Base-by-base conservation (phyloP, 2,888 invertebrate species). In the Proisotoma minuta region DNA sequence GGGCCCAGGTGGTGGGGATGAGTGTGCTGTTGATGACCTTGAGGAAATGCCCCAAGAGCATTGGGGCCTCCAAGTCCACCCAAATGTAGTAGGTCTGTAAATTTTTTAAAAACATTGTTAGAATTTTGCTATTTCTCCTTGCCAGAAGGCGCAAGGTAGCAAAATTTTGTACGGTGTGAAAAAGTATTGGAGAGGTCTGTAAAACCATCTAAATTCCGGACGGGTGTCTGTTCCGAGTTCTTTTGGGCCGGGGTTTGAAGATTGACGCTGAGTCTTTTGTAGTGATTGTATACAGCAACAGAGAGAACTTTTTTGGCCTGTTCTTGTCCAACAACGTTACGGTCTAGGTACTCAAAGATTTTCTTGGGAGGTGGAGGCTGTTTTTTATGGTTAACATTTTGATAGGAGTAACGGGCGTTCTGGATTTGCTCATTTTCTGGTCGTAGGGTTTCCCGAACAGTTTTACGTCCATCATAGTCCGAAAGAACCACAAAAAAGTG, bases 201-300 rank as follows among this genome's bases (percentile, higher is more conserved):
- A 57, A 73, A 68, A 58, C 73, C 72, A 56, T 73, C 73, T 60
- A 69, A 57, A 60, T 69, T 71, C 56, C 73, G 63, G 47, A 66
- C 68, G 26, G 65, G 27, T 2, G 52, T 23, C 5, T 69, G 62
- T 29, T 71, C 71, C 5, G 68, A 23, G 26, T 62, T 60, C 28
- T 67, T 70, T 22, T 61, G 59, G 18, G 76, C 76, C 77, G 78
- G 83, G 27, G 75, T 71, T 73, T 86, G 87, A 64, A 91, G 83
- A 80, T 97, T 97, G 79, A 97, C 94, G 79, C 91, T 91, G 76
- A 99, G 93, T 75, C 98, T 83, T 81, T 98, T 97, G 80, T 98
- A 99, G 78, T 99, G 99, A 81, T 98, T 97, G 81, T 99, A 99
- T 0, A 99, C 98, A 12, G 98, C 97, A 34, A 98, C 98, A 0